Evolutionary conservation across 2,797 vertebrate genomes (phyloP).

Genomic region (Holocentrus rufus): DNA sequence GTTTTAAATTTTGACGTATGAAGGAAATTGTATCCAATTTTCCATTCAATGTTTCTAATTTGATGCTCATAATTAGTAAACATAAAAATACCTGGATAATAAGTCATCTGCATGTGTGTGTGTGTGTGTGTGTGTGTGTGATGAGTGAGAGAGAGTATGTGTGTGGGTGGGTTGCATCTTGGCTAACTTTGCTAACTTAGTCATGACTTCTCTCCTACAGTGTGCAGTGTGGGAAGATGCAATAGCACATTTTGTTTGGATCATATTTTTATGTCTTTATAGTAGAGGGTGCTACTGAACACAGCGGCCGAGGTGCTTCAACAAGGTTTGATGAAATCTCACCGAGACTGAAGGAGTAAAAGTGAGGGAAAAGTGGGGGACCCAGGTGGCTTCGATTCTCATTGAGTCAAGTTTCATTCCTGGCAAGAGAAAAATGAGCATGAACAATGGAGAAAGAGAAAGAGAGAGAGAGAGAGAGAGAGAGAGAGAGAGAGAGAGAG

Average conservation of each 20-base stretch:
- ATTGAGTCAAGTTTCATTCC: slow-evolving; percentile 32
- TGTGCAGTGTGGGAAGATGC: slow-evolving; percentile 63
- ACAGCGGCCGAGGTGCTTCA: not conserved
- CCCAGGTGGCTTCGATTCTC: slow-evolving; percentile 28
- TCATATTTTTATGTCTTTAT: slow-evolving; percentile 29
- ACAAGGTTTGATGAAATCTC: slow-evolving; percentile 29
- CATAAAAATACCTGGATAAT: slow-evolving; percentile 36
- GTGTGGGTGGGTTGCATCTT: slow-evolving; percentile 61
- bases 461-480: slow-evolving; percentile 1
- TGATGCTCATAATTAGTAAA: too few relatives aligned
- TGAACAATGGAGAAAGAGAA: not conserved
- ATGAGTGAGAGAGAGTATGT: too few relatives aligned
- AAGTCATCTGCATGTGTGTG: slow-evolving; percentile 40
- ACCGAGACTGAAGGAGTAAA: slow-evolving; percentile 13
- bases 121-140: slow-evolving; percentile 43
- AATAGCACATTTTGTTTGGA: slow-evolving; percentile 44
- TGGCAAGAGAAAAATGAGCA: not conserved
- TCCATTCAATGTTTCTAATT: slow-evolving; percentile 4
- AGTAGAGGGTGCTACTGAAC: slow-evolving; percentile 4
- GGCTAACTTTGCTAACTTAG: slow-evolving; percentile 65
- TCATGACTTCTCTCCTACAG: slow-evolving; percentile 66
- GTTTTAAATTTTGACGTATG: too few relatives aligned
- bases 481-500: slow-evolving; percentile 5
- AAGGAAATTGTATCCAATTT: not conserved
- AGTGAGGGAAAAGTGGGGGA: slow-evolving; percentile 1